Evolutionary conservation across 2,888 invertebrate species (phyloP), one percentile per base, ranked within the genome.

Genomic region (Steinernema scapterisci): DNA sequence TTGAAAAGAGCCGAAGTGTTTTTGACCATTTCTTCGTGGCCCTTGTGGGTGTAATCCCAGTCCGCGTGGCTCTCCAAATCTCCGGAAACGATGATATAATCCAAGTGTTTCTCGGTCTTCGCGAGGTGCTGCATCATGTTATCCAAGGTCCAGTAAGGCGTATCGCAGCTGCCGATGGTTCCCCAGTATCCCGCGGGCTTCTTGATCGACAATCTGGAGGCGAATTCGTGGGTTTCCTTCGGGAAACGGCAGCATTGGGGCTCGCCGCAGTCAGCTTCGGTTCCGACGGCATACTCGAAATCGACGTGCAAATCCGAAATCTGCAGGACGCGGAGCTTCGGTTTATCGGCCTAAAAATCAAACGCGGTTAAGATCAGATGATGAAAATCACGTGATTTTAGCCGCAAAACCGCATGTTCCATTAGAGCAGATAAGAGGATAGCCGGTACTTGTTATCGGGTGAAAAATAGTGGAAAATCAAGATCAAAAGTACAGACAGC

Each of bases 201-300:
- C 70, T 79, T 80, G 16, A 82, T 38, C 73, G 19, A 77, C 78
- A 19, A 71, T 23, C 1, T 72, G 71, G 63, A 25, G 63, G 23
- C 25, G 1, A 63, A 25, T 25, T 63, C 63, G 31, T 63, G 63
- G 11, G 1, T 72, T 43, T 78, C 73, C 31, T 78, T 77, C 38
- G 73, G 76, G 11, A 80, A 78, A n/a, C 89, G 85, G 88, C 97
- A 97, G 88, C 97, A 97, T 1, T 97, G 90, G 0, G 97, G 97
- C 88, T 97, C 94, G 78, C 93, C 92, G 88, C 97, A 97, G 79
- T 94, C 93, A 0, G 95, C 95, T 88, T 95, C 95, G 9, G 93
- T 91, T 81, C 89, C 79, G 38, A 78, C 70, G 1, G 74, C 75
- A 45, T 84, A 83, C 45, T 79, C 75, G 75, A 80, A 80, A 71